Evolutionary conservation across 2,113 vertebrate genomes (phyloP).

Genomic region (Collichthys lucidus): DNA sequence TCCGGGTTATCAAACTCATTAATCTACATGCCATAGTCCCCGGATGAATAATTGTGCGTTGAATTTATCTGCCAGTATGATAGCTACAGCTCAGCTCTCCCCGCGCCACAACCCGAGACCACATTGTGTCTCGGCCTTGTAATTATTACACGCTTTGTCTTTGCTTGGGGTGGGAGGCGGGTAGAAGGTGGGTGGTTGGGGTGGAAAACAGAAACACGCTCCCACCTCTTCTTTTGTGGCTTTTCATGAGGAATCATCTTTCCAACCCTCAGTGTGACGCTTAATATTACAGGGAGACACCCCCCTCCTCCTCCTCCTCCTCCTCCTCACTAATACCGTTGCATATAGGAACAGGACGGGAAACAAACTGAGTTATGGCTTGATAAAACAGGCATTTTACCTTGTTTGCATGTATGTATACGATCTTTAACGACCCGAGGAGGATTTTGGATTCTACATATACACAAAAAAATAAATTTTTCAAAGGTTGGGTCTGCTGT

Average conservation of each 20-base stretch:
- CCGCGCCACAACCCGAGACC: conserved; percentile 79
- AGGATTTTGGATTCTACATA: not conserved
- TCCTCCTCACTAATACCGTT: not conserved
- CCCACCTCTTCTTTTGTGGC: conserved; percentile 76
- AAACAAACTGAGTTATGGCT: conserved; percentile 10
- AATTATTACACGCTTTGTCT: conserved; percentile 96
- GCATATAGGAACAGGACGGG: conserved; percentile 13
- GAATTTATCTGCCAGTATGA: conserved; percentile 99
- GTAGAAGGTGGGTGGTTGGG: conserved; percentile 55
- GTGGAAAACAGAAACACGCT: conserved; percentile 48
- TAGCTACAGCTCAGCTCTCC: conserved; percentile 93
- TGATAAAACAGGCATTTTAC: conserved; percentile 4
- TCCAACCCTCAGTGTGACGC: conserved; percentile 7
- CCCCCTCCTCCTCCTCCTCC: not conserved
- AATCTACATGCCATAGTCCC: conserved; percentile 99
- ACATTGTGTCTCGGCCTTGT: conserved; percentile 88
- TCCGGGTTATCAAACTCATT: conserved; percentile 99
- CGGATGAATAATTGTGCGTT: conserved; percentile 99
- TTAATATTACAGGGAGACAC: conserved; percentile 8
- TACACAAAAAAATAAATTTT: not conserved
- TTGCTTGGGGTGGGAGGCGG: conserved; percentile 82
- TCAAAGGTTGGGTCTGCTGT: no score
- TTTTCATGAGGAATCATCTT: conserved; percentile 40
- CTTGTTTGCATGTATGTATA: not conserved
- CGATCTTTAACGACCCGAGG: not conserved